Evolutionary conservation across 2,888 invertebrate species (phyloP).

Genomic region (Rhagophthalmus giganteus): DNA sequence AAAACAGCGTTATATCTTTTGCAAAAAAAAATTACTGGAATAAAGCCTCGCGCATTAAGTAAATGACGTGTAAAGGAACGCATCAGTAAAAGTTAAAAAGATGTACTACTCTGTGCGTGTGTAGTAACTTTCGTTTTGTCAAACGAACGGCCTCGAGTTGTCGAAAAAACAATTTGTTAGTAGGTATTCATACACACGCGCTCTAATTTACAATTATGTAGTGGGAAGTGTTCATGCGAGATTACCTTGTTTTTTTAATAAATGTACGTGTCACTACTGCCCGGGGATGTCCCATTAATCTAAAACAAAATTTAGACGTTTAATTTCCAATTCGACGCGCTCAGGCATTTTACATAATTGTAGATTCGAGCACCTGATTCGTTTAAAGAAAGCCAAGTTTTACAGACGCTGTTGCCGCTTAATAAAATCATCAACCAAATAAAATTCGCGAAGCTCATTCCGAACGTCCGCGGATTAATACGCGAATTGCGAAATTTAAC

Average conservation of each 20-base stretch:
- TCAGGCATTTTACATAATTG: slow-evolving; percentile 37
- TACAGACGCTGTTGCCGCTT: too few species aligned
- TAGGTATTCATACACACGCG: slow-evolving; percentile 16
- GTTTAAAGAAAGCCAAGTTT: slow-evolving; percentile 16
- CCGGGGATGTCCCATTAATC: slow-evolving; percentile 71
- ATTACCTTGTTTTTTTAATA: slow-evolving; percentile 64
- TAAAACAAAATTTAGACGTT: slow-evolving; percentile 57
- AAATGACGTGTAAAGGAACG: slow-evolving; percentile 42
- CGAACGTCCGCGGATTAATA: too few species aligned
- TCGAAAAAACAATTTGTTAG: slow-evolving; percentile 5
- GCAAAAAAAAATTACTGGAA: slow-evolving; percentile 20
- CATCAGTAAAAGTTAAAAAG: slow-evolving; percentile 35
- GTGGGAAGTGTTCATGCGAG: too few species aligned
- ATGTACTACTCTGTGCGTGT: too few species aligned
- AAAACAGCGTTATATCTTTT: slow-evolving; percentile 7
- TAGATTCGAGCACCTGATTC: slow-evolving; percentile 41
- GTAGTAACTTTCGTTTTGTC: slow-evolving; percentile 15
- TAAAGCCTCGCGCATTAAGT: slow-evolving; percentile 34
- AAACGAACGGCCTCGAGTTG: slow-evolving; percentile 4
- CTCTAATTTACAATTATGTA: slow-evolving; percentile 39
- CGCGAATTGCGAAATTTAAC: too few species aligned
- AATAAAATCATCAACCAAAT: too few species aligned
- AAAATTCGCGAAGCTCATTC: not conserved
- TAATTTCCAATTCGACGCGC: slow-evolving; percentile 30
- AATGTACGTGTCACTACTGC: slow-evolving; percentile 83